Base-by-base conservation (phyloP, 1,140 invertebrate species). In the Papilio helenus region DNA sequence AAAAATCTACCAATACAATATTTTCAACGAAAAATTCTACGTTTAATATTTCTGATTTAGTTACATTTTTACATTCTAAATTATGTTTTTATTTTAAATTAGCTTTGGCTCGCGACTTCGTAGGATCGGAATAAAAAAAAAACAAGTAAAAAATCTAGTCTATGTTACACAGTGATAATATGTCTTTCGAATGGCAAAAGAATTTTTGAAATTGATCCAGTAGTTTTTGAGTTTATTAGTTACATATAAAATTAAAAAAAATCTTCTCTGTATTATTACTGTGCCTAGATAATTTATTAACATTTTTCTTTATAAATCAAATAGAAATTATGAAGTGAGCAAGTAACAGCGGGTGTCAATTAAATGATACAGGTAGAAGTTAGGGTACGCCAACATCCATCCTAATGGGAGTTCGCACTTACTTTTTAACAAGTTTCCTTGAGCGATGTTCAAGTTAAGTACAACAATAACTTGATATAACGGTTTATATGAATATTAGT, bases 351-450 rank as follows among this genome's bases (percentile, higher is more conserved):
- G 72, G 79, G 80, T 79, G 81, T 85, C 88, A 89, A 92, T 92
- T 91, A 91, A 77, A 77, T 65, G 80, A 76, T 81, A 76, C 88
- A 89, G 86, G 87, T 89, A 80, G 84, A 85, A 89, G 85, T 88
- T 88, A 83, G 84, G 86, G 86, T 85, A 83, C 81, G 81, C 72
- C 79, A 73, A 84, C 84, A 83, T 86, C 83, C 82, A 74, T 80
- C 65, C 80, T 91, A 91, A 93, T 91, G 89, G 91, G 83, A 90
- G 89, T 92, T 93, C 85, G 79, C 87, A 84, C 85, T 82, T 85
- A 89, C 90, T 93, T 91, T 91, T 92, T 91, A 93, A 93, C 90
- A 90, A 91, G 87, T 88, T 89, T 84, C 86, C 81, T 80, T 76
- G 44, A 20, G 42, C 71, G 58, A 44, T 16, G 76, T 42, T 44